phyloP scores from a whole-genome alignment of 2,797 vertebrate genomes.

The Cottoperca gobio region DNA sequence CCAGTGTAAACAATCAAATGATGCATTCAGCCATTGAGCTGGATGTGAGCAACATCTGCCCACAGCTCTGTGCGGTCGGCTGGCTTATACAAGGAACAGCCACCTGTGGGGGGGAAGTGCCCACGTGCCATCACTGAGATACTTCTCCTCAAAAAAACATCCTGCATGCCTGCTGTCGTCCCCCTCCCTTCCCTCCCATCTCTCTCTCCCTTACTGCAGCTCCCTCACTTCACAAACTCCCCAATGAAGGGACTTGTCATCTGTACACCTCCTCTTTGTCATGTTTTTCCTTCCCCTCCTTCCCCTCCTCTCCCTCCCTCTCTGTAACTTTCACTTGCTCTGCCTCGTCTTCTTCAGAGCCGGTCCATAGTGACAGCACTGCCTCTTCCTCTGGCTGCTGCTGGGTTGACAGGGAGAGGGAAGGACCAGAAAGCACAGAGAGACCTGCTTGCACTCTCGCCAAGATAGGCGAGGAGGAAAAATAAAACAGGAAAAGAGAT shows the following conservation, averaged over 20 bases:
- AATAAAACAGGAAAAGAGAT: conserved; percentile 5
- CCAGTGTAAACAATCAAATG: conserved; percentile 54
- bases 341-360: conserved; percentile 60
- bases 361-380: conserved; percentile 61
- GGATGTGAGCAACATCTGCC: conserved; percentile 53
- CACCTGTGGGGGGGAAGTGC: conserved; percentile 24
- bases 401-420: conserved; percentile 51
- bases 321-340: conserved; percentile 65
- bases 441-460: conserved; percentile 31
- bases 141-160: conserved; percentile 48
- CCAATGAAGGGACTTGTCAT: conserved; percentile 72
- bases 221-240: conserved; percentile 69
- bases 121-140: conserved; percentile 32
- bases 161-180: conserved; percentile 39
- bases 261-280: conserved; percentile 63
- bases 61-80: conserved; percentile 23
- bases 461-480: conserved; percentile 19
- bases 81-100: conserved; percentile 18
- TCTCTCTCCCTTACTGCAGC: conserved; percentile 33
- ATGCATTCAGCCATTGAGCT: conserved; percentile 51
- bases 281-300: conserved; percentile 55
- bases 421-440: conserved; percentile 45
- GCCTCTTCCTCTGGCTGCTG: conserved; percentile 60
- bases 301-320: conserved; percentile 10
- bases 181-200: conserved; percentile 11